Conservation (phyloP, 1,140 invertebrate species). For the Pogonomyrmex barbatus region DNA sequence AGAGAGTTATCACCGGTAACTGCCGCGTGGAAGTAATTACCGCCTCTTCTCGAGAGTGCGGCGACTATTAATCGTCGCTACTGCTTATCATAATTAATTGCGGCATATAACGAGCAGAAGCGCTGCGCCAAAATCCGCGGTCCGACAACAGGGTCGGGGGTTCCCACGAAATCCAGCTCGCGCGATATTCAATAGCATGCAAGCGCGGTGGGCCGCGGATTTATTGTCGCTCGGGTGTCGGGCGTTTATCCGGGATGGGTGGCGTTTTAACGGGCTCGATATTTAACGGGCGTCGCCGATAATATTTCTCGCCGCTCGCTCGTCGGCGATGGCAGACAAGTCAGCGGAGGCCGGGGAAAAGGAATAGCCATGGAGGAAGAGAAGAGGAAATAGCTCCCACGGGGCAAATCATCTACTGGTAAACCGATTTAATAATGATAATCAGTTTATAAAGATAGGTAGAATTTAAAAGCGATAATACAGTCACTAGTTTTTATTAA, state of each 20-base stretch:
- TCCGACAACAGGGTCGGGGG: conserved; percentile 24
- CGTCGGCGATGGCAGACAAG: conserved; percentile 5
- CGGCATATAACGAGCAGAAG: conserved; percentile 43
- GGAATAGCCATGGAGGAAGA: conserved; percentile 17
- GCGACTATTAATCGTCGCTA: conserved; percentile 63
- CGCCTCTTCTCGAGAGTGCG: conserved; percentile 42
- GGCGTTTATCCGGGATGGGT: conserved; percentile 57
- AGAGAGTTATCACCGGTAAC: conserved; percentile 59
- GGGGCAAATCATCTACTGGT: conserved; percentile 50
- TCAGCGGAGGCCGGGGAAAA: conserved; percentile 13
- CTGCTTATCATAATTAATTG: conserved; percentile 72
- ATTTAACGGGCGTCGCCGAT: conserved; percentile 57
- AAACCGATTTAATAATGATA: conserved; percentile 70
- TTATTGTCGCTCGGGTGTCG: conserved; percentile 44
- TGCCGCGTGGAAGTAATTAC: conserved; percentile 67
- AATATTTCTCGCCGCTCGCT: conserved; percentile 57
- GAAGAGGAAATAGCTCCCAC: conserved; percentile 28
- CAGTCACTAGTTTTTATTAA: conserved; percentile 45
- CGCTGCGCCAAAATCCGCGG: conserved; percentile 45
- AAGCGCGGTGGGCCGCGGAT: conserved; percentile 32
- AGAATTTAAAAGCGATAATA: background rate
- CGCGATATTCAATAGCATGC: conserved; percentile 43
- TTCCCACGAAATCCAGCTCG: conserved; percentile 38
- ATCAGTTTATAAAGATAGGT: conserved; percentile 44
- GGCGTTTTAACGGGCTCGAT: conserved; percentile 62